Evolutionary conservation across 2,797 vertebrate genomes (phyloP).

Genomic region (Lerista edwardsae): DNA sequence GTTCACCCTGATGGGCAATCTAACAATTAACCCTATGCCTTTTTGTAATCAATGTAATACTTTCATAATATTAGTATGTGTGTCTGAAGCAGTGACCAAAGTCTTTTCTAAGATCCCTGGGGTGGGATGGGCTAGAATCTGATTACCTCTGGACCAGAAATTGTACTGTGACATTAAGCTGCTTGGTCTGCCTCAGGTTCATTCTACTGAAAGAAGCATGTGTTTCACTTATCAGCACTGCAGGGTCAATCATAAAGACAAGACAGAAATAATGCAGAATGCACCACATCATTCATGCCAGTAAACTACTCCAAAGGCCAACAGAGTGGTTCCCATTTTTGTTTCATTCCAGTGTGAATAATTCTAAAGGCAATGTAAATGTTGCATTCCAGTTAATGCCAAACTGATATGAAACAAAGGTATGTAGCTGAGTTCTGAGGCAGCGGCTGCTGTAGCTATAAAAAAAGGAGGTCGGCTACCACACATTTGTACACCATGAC

Average conservation of each 20-base stretch:
- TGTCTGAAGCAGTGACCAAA: too few species aligned
- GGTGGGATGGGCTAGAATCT: too few species aligned
- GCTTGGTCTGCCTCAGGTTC: too few species aligned
- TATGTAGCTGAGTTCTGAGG: not conserved
- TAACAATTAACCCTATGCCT: too few species aligned
- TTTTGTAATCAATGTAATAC: too few species aligned
- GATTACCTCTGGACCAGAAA: too few species aligned
- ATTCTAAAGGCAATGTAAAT: not conserved
- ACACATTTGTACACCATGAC: not conserved
- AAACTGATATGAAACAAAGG: not conserved
- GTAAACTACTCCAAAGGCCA: slow-evolving; percentile 1
- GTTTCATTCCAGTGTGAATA: not conserved
- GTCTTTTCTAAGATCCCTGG: too few species aligned
- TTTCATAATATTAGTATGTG: too few species aligned
- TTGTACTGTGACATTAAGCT: too few species aligned
- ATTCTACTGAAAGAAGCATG: not conserved
- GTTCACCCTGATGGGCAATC: too few species aligned
- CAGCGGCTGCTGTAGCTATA: not conserved
- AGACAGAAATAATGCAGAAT: not conserved
- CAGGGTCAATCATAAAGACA: not conserved
- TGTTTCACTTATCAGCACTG: not conserved
- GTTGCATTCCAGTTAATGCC: not conserved
- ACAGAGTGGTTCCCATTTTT: not conserved
- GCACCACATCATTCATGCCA: not conserved
- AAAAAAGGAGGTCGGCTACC: too few species aligned